Evolutionary conservation across 2,888 invertebrate species (phyloP), one percentile per base, ranked within the genome.

Genomic region (Drosophila nigricruria): DNA sequence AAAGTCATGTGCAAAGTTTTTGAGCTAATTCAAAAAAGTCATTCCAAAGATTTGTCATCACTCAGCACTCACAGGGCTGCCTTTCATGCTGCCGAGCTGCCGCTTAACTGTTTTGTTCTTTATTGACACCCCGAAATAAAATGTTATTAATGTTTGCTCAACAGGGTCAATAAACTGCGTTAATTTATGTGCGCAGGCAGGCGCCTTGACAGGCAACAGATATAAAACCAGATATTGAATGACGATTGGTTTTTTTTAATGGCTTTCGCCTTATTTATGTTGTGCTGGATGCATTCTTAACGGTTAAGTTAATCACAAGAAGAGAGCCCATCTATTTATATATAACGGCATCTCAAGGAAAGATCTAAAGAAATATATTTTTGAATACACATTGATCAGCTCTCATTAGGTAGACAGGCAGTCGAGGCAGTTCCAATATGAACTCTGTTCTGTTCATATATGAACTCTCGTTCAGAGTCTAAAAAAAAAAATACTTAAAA

Each of bases 181-280:
- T 79, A 74, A 79, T 83, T 86, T 83, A 79, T 75, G 57, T 56
- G 54, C 40, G 38, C 58, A 20, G 23, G 3, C 40, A 47, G 58
- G 45, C 53, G 53, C 12, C 30, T 25, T n/a, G 34, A 16, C 49
- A 27, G 32, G 32, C 32, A 20, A 1, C 4, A 53, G 53, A 43
- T 52, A 57, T 25, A 16, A 10, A 58, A 32, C 3, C 18, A 50
- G 60, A 61, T 56, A 52, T 60, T 45, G 38, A 56, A 45, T 27
- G 49, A 18, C 38, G 47, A 59, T 32, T 45, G 40, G 23, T 14
- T 52, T 58, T 52, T 58, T 73, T 77, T 62, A 73, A 76, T 71
- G 67, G 30, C 64, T 63, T 56, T 18, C 25, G n/a, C 40, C 69
- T 77, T 59, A 58, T 69, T 65, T 27, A 62, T 58, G 45, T 38